phyloP scores from a whole-genome alignment of 2,113 vertebrate genomes.

The Chamaea fasciata region DNA sequence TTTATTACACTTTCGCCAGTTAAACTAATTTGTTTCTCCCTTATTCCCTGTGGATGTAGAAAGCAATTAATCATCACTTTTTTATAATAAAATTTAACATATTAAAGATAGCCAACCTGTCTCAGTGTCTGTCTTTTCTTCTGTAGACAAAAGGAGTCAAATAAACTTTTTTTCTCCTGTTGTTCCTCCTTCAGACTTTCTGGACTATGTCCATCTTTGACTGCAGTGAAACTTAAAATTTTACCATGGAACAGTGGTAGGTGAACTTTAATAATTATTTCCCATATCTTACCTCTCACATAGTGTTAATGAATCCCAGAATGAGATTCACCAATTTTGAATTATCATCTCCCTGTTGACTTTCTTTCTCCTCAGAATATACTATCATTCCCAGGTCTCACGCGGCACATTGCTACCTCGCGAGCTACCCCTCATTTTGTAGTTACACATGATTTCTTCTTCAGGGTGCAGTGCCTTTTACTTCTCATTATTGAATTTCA shows the following conservation, averaged over 20 bases:
- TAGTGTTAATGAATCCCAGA: not conserved
- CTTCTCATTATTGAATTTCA: conserved; percentile 21
- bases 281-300: not conserved
- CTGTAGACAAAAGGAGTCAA: not conserved
- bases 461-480: not conserved
- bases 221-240: not conserved
- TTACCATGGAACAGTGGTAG: not conserved
- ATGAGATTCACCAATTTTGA: not conserved
- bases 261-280: conserved; percentile 6
- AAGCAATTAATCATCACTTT: conserved; percentile 22
- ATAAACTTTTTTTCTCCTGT: not conserved
- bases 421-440: not conserved
- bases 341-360: not conserved
- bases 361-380: not conserved
- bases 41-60: not conserved
- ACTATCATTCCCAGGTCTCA: not conserved
- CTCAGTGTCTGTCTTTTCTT: not conserved
- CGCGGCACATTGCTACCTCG: not conserved
- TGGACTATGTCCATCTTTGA: not conserved
- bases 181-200: not conserved
- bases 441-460: not conserved
- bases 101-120: not conserved
- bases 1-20: not conserved
- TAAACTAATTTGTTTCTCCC: not conserved
- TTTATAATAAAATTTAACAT: not conserved